These are phyloP conservation scores for Sphaerophoria rueppellii DNA, from an alignment of 2,888 invertebrate genomes.

Conservation along the genomic window DNA sequence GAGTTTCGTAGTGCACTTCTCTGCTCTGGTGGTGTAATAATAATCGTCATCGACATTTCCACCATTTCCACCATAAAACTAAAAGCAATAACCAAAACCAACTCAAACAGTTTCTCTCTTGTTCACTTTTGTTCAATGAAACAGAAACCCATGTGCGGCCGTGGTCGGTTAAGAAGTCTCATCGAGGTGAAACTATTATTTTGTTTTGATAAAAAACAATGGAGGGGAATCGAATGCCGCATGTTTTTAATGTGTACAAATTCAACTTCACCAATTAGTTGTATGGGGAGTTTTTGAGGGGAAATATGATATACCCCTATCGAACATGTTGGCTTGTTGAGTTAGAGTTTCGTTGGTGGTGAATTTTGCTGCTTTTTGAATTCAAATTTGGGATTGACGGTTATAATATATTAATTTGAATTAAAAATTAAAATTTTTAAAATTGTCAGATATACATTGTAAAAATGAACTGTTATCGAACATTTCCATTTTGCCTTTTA, in stretches of 20 bases:
- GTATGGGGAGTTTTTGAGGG: conserved; percentile 3
- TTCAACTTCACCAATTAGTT: not conserved
- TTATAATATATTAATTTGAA: not conserved
- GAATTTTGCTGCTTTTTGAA: not conserved
- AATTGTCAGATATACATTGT: too few relatives aligned
- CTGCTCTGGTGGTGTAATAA: conserved; percentile 21
- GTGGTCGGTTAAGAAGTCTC: conserved; percentile 11
- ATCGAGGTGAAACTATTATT: conserved; percentile 48
- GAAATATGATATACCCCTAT: conserved; percentile 42
- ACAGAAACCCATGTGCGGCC: conserved; percentile 61
- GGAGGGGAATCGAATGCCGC: conserved; percentile 8
- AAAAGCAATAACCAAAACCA: not conserved
- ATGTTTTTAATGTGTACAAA: conserved; percentile 2
- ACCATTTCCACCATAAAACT: conserved; percentile 31
- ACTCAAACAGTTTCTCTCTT: conserved; percentile 59
- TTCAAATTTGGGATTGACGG: conserved; percentile 21
- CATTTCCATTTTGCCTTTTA: not conserved
- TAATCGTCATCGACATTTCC: conserved; percentile 11
- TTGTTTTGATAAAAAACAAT: conserved; percentile 25
- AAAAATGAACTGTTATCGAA: not conserved
- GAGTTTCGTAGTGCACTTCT: conserved; percentile 40
- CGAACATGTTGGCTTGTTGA: conserved; percentile 45
- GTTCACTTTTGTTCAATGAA: conserved; percentile 48
- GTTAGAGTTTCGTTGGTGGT: not conserved
- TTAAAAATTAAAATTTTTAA: too few relatives aligned